phyloP scores from a whole-genome alignment of 2,797 vertebrate genomes.

The Chelonia mydas region DNA sequence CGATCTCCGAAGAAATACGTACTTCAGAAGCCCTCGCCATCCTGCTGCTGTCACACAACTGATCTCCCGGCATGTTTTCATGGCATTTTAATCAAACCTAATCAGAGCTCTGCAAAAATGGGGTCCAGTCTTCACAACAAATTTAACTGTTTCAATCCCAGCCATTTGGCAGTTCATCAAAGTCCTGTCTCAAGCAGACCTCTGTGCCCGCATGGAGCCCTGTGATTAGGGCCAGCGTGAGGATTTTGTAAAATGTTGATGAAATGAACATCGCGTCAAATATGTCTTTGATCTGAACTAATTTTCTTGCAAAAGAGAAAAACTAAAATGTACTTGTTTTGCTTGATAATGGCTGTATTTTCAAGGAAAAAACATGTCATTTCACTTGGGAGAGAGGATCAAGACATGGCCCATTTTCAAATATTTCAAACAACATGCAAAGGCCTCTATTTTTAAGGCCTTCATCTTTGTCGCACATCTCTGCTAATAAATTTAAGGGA shows the following conservation, averaged over 20 bases:
- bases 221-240: background rate
- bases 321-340: background rate
- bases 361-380: background rate
- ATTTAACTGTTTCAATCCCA: background rate
- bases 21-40: background rate
- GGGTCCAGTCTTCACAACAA: background rate
- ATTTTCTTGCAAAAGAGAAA: background rate
- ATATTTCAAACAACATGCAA: background rate
- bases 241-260: background rate
- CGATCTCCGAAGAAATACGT: background rate
- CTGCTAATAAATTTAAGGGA: background rate
- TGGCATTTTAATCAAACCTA: background rate
- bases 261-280: background rate
- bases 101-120: background rate
- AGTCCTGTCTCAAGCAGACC: background rate
- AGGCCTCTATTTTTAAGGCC: background rate
- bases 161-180: background rate
- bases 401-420: background rate
- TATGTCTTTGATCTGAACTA: background rate
- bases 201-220: background rate
- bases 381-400: background rate
- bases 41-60: background rate
- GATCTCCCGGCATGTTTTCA: background rate
- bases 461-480: background rate
- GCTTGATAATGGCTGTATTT: background rate